Conservation (phyloP, 1,140 invertebrate species). For the Bombyx mori region ASM3026992v2 NC_085120.1:12761501-12762000, state of each 20-base stretch:
- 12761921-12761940: too few relatives aligned
- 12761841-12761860: slow-evolving; percentile 44
- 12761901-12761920: too few relatives aligned
- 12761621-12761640: slow-evolving; percentile 35
- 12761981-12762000: too few relatives aligned
- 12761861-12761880: slow-evolving; percentile 3
- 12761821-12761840: slow-evolving; percentile 22
- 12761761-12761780: slow-evolving; percentile 66
- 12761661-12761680: too few relatives aligned
- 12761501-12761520: too few relatives aligned
- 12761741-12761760: slow-evolving; percentile 42
- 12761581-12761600: background rate
- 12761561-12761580: too few relatives aligned
- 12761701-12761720: slow-evolving; percentile 46
- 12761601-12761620: slow-evolving; percentile 50
- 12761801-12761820: slow-evolving; percentile 51
- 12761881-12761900: too few relatives aligned
- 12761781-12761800: slow-evolving; percentile 34
- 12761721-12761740: slow-evolving; percentile 45
- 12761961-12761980: too few relatives aligned
- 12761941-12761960: too few relatives aligned
- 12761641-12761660: slow-evolving; percentile 16
- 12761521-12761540: too few relatives aligned
- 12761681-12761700: too few relatives aligned
- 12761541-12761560: too few relatives aligned